A percentile compares a stretch with the other conserved stretches of the same genome.
Conservation (phyloP, 2,113 vertebrate genomes). For the Pao palembangensis region DNA sequence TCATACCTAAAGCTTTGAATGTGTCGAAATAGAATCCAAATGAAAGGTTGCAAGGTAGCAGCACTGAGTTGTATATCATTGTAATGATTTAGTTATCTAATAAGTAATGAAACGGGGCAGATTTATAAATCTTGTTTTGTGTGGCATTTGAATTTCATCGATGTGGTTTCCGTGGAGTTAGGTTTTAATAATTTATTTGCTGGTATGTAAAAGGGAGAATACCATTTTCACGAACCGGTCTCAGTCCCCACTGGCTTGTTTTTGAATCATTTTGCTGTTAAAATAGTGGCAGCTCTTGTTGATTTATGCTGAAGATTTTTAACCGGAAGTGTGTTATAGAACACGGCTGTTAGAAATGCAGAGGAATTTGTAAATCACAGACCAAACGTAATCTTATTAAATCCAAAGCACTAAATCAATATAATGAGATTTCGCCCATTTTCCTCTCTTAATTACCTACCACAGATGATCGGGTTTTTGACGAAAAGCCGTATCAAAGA, state of each 20-base stretch:
- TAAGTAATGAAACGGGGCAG: neutral
- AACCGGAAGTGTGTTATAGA: constrained; percentile 19
- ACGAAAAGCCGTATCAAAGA: too few relatives aligned
- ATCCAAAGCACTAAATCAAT: neutral
- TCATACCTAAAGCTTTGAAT: neutral
- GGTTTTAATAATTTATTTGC: neutral
- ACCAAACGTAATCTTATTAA: neutral
- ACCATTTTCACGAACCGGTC: neutral
- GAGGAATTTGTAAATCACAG: constrained; percentile 2
- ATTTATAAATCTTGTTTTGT: neutral
- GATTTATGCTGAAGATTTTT: constrained; percentile 23
- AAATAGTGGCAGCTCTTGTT: accelerated
- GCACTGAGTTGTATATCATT: neutral
- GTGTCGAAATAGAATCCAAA: too few relatives aligned
- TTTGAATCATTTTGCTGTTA: accelerated
- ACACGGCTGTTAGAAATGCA: neutral
- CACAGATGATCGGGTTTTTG: too few relatives aligned
- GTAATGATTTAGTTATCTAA: neutral
- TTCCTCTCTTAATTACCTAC: too few relatives aligned
- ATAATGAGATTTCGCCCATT: neutral
- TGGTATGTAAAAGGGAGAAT: neutral
- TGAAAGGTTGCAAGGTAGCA: too few relatives aligned
- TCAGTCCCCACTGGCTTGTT: too few relatives aligned
- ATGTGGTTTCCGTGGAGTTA: neutral
- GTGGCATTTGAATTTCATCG: neutral